phyloP scores from a whole-genome alignment of 2,113 vertebrate genomes.

The Cynoglossus semilaevis region DNA sequence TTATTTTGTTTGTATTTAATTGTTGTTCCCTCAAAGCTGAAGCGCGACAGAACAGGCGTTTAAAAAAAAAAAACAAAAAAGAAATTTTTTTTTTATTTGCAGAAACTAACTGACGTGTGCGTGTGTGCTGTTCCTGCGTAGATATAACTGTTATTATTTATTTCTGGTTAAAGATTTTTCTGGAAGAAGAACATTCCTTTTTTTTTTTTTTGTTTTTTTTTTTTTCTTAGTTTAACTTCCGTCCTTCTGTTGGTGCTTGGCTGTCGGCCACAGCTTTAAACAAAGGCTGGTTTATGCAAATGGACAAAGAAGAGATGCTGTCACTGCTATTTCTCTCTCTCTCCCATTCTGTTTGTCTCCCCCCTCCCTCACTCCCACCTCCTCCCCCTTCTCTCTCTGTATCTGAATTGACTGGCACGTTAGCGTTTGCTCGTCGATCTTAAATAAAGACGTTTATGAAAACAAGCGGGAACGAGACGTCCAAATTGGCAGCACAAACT shows the following conservation, averaged over 20 bases:
- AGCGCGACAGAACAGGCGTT: constrained; percentile 37
- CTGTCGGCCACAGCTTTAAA: constrained; percentile 76
- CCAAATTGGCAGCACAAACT: constrained; percentile 28
- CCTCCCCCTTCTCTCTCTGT: constrained; percentile 30
- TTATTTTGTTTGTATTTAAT: constrained; percentile 52
- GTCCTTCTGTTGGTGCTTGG: constrained; percentile 79
- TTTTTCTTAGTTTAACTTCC: constrained; percentile 79
- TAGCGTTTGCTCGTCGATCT: constrained; percentile 55
- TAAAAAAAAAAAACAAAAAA: not conserved
- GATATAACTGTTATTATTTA: constrained; percentile 70
- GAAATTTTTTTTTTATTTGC: constrained; percentile 13
- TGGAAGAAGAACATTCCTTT: constrained; percentile 75
- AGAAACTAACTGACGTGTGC: constrained; percentile 54
- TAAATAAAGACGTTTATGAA: constrained; percentile 61
- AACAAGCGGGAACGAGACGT: constrained; percentile 26
- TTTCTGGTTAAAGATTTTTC: constrained; percentile 69
- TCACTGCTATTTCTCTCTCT: constrained; percentile 51
- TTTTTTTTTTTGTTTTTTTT: constrained; percentile 63
- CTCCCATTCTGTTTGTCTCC: constrained; percentile 40
- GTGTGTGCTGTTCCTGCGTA: constrained; percentile 28
- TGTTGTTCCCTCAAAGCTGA: constrained; percentile 54
- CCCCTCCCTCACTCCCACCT: no score
- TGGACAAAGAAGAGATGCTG: constrained; percentile 69
- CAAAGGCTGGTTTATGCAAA: constrained; percentile 83
- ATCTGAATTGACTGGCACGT: constrained; percentile 58